A percentile compares a stretch with the other conserved stretches of the same genome.
Evolutionary conservation across 2,113 vertebrate species (phyloP).

Genomic region (Apteryx owenii): DNA sequence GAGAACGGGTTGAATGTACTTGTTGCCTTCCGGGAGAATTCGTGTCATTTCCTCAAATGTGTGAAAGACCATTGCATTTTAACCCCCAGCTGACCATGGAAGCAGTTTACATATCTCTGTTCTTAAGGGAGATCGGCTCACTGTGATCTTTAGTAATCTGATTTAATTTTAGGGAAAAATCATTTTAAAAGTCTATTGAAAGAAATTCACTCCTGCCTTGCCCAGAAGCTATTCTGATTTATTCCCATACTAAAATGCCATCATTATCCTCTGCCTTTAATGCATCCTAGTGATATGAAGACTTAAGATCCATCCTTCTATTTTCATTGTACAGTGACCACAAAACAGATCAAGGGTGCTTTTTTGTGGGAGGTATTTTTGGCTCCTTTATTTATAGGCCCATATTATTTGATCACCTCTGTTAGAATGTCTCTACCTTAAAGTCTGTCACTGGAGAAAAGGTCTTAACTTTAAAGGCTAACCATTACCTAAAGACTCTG

Average conservation of each 20-base stretch:
- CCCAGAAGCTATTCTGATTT: slow-evolving; percentile 50
- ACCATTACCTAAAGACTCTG: neutral
- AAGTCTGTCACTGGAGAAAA: neutral
- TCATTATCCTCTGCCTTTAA: slow-evolving; percentile 33
- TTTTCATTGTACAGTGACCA: neutral
- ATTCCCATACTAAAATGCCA: slow-evolving; percentile 13
- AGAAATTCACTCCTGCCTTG: slow-evolving; percentile 37
- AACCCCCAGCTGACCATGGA: neutral
- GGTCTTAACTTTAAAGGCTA: neutral
- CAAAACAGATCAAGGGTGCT: neutral
- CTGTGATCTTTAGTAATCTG: neutral
- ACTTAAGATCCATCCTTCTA: slow-evolving; percentile 13
- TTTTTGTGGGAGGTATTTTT: neutral
- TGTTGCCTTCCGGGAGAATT: slow-evolving; percentile 53
- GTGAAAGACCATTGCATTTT: slow-evolving; percentile 43
- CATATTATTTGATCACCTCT: neutral
- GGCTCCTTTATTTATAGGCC: neutral
- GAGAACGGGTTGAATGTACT: slow-evolving; percentile 49
- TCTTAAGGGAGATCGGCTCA: slow-evolving; percentile 10
- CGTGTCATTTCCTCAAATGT: slow-evolving; percentile 68
- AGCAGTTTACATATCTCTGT: neutral
- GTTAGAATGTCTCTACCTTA: neutral
- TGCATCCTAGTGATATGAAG: neutral
- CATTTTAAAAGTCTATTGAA: slow-evolving; percentile 24
- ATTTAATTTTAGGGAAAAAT: neutral